Conservation (phyloP, 2,797 vertebrate species). For the Sciurus vulgaris region DNA sequence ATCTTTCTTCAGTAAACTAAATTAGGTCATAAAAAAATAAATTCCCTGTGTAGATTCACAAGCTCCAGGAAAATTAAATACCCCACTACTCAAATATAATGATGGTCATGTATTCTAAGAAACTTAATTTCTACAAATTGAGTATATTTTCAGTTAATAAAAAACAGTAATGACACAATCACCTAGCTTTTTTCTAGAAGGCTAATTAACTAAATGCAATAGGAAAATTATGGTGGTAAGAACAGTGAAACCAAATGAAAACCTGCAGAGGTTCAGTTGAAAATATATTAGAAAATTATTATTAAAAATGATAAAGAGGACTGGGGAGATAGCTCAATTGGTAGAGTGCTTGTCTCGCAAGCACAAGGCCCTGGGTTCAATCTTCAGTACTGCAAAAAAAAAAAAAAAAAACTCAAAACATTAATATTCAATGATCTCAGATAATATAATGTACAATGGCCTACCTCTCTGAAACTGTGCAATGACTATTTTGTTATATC, state of each 20-base stretch:
- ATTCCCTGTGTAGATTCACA: not conserved
- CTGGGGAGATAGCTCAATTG: too few species aligned
- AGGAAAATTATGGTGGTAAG: not conserved
- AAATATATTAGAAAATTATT: constrained; percentile 43
- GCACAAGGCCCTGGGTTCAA: too few species aligned
- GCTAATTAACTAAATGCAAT: not conserved
- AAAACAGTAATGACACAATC: not conserved
- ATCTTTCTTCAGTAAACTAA: constrained; percentile 20
- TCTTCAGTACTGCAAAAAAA: too few species aligned
- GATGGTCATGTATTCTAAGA: not conserved
- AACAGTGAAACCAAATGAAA: not conserved
- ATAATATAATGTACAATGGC: not conserved
- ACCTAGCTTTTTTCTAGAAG: not conserved
- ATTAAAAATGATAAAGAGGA: constrained; percentile 22
- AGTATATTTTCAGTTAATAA: not conserved
- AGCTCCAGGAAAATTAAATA: not conserved
- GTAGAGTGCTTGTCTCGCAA: too few species aligned
- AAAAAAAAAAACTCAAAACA: not conserved
- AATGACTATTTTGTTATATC: not conserved
- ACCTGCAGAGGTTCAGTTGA: not conserved
- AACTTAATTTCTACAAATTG: not conserved
- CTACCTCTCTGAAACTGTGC: not conserved
- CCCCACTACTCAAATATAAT: not conserved
- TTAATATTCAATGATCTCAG: not conserved
- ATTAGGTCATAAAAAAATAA: constrained; percentile 30